These are phyloP conservation scores for Lasioglossum marginatum DNA, from an alignment of 2,888 invertebrate species.

Conservation along the genomic window DNA sequence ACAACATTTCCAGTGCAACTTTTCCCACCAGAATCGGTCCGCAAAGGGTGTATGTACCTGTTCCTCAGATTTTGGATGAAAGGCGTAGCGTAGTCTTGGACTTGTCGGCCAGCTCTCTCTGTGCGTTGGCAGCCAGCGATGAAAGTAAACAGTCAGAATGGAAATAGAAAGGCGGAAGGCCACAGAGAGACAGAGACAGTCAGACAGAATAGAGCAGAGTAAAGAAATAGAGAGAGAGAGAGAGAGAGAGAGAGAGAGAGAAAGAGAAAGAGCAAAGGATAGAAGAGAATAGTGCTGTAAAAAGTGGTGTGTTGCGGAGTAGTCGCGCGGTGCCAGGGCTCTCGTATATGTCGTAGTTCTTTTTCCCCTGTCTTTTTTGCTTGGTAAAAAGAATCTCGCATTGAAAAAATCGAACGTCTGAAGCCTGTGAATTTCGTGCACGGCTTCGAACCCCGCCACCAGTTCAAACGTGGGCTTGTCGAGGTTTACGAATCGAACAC, in stretches of 20 bases:
- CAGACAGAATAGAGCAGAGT: neutral
- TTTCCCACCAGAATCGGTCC: neutral
- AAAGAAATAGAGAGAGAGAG: neutral
- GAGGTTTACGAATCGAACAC: constrained; percentile 64
- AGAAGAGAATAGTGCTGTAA: constrained; percentile 42
- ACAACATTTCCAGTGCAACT: neutral
- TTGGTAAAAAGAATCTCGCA: neutral
- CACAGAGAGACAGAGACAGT: neutral
- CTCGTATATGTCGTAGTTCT: constrained; percentile 29
- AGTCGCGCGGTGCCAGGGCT: constrained; percentile 54
- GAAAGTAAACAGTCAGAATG: neutral
- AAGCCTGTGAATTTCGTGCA: constrained; percentile 55
- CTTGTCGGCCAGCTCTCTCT: neutral
- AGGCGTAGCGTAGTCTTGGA: constrained; percentile 17
- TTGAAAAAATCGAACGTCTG: neutral
- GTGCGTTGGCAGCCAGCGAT: constrained; percentile 23
- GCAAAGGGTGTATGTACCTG: constrained; percentile 14
- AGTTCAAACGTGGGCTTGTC: constrained; percentile 68
- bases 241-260: neutral
- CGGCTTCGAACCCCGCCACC: constrained; percentile 58
- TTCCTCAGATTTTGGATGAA: neutral
- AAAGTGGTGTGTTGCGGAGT: constrained; percentile 44
- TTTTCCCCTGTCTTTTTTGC: constrained; percentile 5
- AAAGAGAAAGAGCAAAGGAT: neutral
- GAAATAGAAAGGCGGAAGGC: neutral